These are phyloP conservation scores for Aricia agestis DNA, from an alignment of 1,140 invertebrate genomes.

Conservation along the genomic window DNA sequence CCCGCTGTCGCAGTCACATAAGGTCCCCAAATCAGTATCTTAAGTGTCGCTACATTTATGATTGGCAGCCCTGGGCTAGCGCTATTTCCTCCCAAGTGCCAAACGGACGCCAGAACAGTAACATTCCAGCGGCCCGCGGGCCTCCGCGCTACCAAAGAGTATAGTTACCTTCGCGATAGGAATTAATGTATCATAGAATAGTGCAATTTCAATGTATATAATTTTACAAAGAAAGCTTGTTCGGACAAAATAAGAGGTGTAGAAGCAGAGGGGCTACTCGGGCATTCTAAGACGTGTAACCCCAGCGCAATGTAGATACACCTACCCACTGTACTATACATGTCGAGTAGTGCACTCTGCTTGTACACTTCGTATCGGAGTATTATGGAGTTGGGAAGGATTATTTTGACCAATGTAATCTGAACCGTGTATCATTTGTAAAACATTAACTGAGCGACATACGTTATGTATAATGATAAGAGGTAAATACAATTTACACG, in stretches of 20 bases:
- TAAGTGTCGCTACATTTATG: background rate
- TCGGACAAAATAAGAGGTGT: background rate
- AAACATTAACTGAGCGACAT: slow-evolving; percentile 59
- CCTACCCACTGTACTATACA: background rate
- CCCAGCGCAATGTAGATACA: background rate
- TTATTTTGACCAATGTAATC: slow-evolving; percentile 74
- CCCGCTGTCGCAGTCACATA: background rate
- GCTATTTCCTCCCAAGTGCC: slow-evolving; percentile 50
- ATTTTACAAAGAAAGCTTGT: slow-evolving; percentile 58
- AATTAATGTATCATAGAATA: slow-evolving; percentile 58
- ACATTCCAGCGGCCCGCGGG: slow-evolving; percentile 50
- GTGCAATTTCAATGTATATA: slow-evolving; percentile 63
- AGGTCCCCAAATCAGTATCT: background rate
- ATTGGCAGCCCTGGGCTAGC: slow-evolving; percentile 1
- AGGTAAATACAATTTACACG: slow-evolving; percentile 75
- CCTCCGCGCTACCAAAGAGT: slow-evolving; percentile 70
- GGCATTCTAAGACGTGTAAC: background rate
- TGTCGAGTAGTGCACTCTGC: background rate
- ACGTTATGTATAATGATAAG: slow-evolving; percentile 66
- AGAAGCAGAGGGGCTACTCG: background rate
- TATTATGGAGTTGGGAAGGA: slow-evolving; percentile 22
- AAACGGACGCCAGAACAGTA: slow-evolving; percentile 39
- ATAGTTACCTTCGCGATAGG: slow-evolving; percentile 70
- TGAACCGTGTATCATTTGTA: slow-evolving; percentile 70
- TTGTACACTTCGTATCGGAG: background rate